These are phyloP conservation scores for Ondatra zibethicus DNA, from an alignment of 2,113 vertebrate genomes.

Conservation along the genomic window DNA sequence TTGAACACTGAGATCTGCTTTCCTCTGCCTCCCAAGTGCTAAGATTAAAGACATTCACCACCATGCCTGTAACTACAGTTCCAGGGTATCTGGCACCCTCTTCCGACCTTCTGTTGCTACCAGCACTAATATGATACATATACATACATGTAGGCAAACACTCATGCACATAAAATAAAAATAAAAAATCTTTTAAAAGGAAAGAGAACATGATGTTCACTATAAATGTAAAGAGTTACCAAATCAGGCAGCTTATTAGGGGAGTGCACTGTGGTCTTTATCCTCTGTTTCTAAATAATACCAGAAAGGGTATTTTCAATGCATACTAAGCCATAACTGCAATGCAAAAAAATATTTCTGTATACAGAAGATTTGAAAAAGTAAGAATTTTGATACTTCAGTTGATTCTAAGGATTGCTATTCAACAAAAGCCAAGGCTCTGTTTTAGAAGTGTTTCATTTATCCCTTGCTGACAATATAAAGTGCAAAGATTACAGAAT, in stretches of 20 bases:
- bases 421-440: not conserved
- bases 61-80: not conserved
- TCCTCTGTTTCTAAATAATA: not conserved
- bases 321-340: not conserved
- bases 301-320: slow-evolving; percentile 41
- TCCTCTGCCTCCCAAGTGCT: not conserved
- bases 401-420: not conserved
- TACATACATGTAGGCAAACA: not conserved
- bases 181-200: not conserved
- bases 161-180: not conserved
- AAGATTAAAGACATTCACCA: not conserved
- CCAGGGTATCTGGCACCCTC: not conserved
- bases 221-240: not conserved
- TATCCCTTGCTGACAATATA: not conserved
- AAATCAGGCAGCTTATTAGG: not conserved
- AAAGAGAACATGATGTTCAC: not conserved
- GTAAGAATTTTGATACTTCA: not conserved
- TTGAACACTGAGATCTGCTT: not conserved
- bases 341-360: not conserved
- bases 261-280: not conserved
- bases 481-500: not conserved
- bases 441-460: not conserved
- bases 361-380: not conserved
- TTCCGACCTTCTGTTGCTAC: not conserved
- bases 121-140: not conserved